These are phyloP conservation scores for Hypolimnas misippus DNA, from an alignment of 2,888 invertebrate genomes.

Conservation along the genomic window DNA sequence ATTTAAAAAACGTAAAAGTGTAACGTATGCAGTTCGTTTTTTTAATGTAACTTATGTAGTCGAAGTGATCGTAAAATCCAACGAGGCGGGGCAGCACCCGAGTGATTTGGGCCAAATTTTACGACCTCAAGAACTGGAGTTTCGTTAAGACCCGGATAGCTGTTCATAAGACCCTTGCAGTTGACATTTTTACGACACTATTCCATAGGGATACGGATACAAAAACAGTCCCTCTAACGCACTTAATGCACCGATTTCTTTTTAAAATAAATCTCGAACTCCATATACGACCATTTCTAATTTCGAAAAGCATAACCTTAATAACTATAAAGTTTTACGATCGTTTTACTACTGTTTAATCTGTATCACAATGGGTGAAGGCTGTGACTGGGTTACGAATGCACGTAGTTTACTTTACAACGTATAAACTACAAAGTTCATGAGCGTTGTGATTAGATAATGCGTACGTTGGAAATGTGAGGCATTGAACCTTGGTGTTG, in stretches of 20 bases:
- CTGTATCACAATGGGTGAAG: slow-evolving; percentile 64
- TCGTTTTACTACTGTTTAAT: slow-evolving; percentile 80
- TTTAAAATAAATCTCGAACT: slow-evolving; percentile 63
- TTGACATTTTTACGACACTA: slow-evolving; percentile 74
- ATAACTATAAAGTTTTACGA: slow-evolving; percentile 74
- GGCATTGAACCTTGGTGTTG: slow-evolving; percentile 34
- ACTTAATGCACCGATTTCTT: slow-evolving; percentile 64
- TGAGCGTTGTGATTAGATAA: slow-evolving; percentile 43
- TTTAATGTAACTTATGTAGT: slow-evolving; percentile 26
- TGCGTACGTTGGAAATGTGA: slow-evolving; percentile 30
- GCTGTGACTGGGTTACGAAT: slow-evolving; percentile 57
- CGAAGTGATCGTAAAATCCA: slow-evolving; percentile 58
- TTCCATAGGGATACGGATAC: slow-evolving; percentile 59
- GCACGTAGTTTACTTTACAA: slow-evolving; percentile 45
- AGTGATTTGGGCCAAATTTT: slow-evolving; percentile 61
- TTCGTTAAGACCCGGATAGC: slow-evolving; percentile 64
- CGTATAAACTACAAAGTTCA: slow-evolving; percentile 43
- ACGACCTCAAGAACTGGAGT: slow-evolving; percentile 63
- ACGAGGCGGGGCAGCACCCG: slow-evolving; percentile 54
- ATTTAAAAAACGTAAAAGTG: slow-evolving; percentile 37
- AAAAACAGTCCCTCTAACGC: slow-evolving; percentile 55
- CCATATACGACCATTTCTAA: slow-evolving; percentile 70
- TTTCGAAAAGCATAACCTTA: slow-evolving; percentile 71
- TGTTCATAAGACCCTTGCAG: slow-evolving; percentile 49
- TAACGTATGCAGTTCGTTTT: slow-evolving; percentile 20